These are phyloP conservation scores for Drosophila cardini DNA, from an alignment of 1,140 invertebrate genomes.

Conservation along the genomic window DNA sequence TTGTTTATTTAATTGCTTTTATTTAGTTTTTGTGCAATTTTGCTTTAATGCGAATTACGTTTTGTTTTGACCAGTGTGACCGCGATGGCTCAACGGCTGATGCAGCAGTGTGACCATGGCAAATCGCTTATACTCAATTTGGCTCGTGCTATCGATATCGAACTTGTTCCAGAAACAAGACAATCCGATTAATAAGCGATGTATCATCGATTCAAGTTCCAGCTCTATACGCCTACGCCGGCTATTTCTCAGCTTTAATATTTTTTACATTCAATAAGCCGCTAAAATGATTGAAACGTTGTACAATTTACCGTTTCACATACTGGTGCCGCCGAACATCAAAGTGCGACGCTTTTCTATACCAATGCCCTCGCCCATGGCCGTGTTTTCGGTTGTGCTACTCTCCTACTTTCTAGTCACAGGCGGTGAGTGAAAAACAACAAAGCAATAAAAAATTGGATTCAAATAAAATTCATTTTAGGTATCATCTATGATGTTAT, in stretches of 20 bases:
- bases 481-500: constrained; percentile 99
- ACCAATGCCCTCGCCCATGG: constrained; percentile 95
- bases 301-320: constrained; percentile 91
- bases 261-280: not conserved
- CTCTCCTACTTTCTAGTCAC: constrained; percentile 99
- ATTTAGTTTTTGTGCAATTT: constrained; percentile 8
- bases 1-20: not conserved
- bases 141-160: not conserved
- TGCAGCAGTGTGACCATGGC: constrained; percentile 20
- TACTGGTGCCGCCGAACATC: constrained; percentile 96
- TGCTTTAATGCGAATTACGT: constrained; percentile 36
- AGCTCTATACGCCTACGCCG: constrained; percentile 62
- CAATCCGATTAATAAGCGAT: not conserved
- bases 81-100: constrained; percentile 9
- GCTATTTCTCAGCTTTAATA: constrained; percentile 13
- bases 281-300: constrained; percentile 89
- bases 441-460: not conserved
- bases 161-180: not conserved
- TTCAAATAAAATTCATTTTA: constrained; percentile 85
- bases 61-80: constrained; percentile 56
- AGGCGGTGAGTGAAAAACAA: constrained; percentile 90
- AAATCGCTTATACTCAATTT: not conserved
- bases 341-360: constrained; percentile 93
- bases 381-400: constrained; percentile 95
- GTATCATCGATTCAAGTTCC: not conserved